Evolutionary conservation across 1,140 invertebrate species (phyloP).

Genomic region (Trichogramma pretiosum): DNA sequence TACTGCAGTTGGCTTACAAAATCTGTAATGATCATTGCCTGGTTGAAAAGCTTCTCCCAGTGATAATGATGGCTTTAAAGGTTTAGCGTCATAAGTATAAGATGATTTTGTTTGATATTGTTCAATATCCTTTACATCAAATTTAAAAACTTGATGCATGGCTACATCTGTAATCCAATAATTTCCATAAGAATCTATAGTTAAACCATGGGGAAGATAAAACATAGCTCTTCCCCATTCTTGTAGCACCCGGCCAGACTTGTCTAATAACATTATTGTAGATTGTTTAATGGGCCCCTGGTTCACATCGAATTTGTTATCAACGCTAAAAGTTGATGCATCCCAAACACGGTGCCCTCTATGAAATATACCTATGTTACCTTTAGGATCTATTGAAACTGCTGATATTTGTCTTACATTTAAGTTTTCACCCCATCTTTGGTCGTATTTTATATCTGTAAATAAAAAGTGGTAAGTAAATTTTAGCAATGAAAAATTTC

Average conservation of each 20-base stretch:
- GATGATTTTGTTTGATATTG: constrained; percentile 24
- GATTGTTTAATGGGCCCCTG: constrained; percentile 62
- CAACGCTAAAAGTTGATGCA: constrained; percentile 52
- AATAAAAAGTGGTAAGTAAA: not conserved
- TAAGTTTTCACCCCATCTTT: constrained; percentile 48
- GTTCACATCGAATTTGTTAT: constrained; percentile 53
- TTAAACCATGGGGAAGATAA: constrained; percentile 89
- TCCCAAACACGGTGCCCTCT: constrained; percentile 68
- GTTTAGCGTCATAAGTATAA: constrained; percentile 15
- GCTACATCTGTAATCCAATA: constrained; percentile 89
- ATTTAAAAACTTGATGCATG: constrained; percentile 84
- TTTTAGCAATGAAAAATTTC: not conserved
- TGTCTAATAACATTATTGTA: constrained; percentile 65
- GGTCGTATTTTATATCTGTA: constrained; percentile 36
- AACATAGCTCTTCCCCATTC: constrained; percentile 80
- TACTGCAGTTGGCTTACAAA: constrained; percentile 90
- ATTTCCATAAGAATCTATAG: constrained; percentile 72
- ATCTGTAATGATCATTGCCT: constrained; percentile 67
- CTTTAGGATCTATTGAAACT: constrained; percentile 63
- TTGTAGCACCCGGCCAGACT: constrained; percentile 60
- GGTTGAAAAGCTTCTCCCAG: constrained; percentile 55
- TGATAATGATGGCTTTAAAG: constrained; percentile 31
- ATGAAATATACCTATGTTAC: constrained; percentile 77
- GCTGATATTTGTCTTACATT: constrained; percentile 71
- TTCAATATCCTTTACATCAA: constrained; percentile 43